phyloP scores from a whole-genome alignment of 2,797 vertebrate species.

The Heliangelus exortis region DNA sequence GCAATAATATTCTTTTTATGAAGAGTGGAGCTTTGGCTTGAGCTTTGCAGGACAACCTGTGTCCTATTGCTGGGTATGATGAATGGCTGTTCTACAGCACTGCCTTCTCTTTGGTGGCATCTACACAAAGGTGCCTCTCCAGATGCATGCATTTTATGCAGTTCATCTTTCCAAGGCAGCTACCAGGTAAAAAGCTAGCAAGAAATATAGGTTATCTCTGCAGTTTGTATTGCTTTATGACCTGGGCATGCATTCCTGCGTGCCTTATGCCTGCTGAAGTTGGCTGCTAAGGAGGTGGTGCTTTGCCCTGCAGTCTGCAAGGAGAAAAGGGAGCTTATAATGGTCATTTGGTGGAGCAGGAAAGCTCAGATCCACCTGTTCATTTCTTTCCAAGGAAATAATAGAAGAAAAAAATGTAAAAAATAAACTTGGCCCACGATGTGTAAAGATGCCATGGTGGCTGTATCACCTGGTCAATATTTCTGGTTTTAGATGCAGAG shows the following conservation, averaged over 20 bases:
- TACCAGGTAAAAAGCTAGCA: background rate
- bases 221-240: background rate
- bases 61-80: fast-evolving
- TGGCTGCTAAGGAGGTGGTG: background rate
- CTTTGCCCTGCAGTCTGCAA: background rate
- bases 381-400: background rate
- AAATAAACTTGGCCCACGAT: background rate
- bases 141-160: background rate
- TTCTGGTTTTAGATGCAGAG: background rate
- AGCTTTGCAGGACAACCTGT: background rate
- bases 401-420: background rate
- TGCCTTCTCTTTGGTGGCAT: background rate
- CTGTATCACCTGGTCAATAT: background rate
- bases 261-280: background rate
- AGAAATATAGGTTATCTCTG: background rate
- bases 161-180: background rate
- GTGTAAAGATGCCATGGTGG: background rate
- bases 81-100: fast-evolving
- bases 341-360: background rate
- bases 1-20: background rate
- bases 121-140: background rate
- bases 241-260: background rate
- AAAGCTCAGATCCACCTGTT: background rate
- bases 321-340: background rate
- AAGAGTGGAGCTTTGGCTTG: background rate